Evolutionary conservation across 2,113 vertebrate species (phyloP).

Genomic region (Carollia perspicillata): DNA sequence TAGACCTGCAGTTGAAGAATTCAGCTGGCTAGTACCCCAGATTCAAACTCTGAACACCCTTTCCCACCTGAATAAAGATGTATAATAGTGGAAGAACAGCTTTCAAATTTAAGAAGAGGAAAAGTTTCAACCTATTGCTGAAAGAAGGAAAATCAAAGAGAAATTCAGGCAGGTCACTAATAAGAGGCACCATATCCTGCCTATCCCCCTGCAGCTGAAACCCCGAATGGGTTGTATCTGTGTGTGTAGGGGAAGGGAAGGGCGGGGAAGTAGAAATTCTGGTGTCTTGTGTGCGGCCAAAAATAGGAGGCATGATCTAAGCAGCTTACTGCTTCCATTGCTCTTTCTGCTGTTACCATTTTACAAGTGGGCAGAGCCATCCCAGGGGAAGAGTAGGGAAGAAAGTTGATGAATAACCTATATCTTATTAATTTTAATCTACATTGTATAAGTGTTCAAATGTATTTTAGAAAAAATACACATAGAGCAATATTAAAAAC

Average conservation of each 20-base stretch:
- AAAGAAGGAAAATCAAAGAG: neutral
- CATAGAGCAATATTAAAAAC: neutral
- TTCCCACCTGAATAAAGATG: neutral
- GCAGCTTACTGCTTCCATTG: neutral
- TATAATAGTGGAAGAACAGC: neutral
- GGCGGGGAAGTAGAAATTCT: neutral
- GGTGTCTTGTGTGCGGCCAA: neutral
- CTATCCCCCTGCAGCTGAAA: neutral
- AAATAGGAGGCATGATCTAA: neutral
- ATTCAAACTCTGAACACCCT: neutral
- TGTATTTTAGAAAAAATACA: neutral
- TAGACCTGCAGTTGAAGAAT: neutral
- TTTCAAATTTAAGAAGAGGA: neutral
- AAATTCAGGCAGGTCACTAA: neutral
- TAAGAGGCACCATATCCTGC: neutral
- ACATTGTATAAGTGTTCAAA: neutral
- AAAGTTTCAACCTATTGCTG: neutral
- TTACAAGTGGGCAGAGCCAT: neutral
- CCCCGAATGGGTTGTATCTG: neutral
- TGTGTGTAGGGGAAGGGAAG: fast-evolving
- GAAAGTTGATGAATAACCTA: neutral
- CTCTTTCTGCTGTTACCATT: neutral
- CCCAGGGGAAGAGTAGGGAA: neutral
- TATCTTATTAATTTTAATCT: neutral
- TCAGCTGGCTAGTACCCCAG: neutral